phyloP scores from a whole-genome alignment of 2,888 invertebrate species.

The Alloscopus bannaensis region DNA sequence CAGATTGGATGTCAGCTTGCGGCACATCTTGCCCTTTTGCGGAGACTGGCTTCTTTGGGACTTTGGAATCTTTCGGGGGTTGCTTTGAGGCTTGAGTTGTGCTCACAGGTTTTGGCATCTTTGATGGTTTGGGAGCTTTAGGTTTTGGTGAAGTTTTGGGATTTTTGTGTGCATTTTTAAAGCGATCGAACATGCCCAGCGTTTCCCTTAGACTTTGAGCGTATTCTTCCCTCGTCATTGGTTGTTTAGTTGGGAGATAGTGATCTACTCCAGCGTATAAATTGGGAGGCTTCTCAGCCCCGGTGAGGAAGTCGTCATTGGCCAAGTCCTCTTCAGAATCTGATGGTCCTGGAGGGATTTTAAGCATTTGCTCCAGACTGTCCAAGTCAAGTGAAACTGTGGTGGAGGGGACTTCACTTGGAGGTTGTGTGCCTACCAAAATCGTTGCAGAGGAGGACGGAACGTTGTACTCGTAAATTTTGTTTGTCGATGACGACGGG shows the following conservation, averaged over 20 bases:
- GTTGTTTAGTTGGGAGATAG: conserved; percentile 30
- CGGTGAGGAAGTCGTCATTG: too few relatives aligned
- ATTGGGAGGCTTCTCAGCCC: background rate
- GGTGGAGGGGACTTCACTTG: conserved; percentile 2
- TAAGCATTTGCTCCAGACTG: conserved; percentile 29
- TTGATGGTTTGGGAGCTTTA: background rate
- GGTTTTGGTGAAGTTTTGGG: background rate
- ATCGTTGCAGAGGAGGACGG: background rate
- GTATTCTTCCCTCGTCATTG: conserved; percentile 39
- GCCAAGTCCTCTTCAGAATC: conserved; percentile 27
- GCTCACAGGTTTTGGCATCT: background rate
- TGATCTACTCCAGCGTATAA: conserved; percentile 15
- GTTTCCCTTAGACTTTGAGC: conserved; percentile 40
- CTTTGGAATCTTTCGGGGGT: background rate
- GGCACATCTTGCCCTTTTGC: background rate
- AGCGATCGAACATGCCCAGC: conserved; percentile 31
- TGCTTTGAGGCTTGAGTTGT: background rate
- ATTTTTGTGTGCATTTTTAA: conserved; percentile 31
- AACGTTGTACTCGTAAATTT: conserved; percentile 17
- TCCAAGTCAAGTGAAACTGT: conserved; percentile 12
- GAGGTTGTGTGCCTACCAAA: conserved; percentile 1
- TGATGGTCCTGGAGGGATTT: conserved; percentile 22
- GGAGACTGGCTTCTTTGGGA: background rate
- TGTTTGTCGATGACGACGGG: background rate
- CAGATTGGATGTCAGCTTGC: background rate